Percentiles rank a stretch among this genome's conserved stretches.
Conservation (phyloP, 2,888 invertebrate species). For the Phania funesta region DNA sequence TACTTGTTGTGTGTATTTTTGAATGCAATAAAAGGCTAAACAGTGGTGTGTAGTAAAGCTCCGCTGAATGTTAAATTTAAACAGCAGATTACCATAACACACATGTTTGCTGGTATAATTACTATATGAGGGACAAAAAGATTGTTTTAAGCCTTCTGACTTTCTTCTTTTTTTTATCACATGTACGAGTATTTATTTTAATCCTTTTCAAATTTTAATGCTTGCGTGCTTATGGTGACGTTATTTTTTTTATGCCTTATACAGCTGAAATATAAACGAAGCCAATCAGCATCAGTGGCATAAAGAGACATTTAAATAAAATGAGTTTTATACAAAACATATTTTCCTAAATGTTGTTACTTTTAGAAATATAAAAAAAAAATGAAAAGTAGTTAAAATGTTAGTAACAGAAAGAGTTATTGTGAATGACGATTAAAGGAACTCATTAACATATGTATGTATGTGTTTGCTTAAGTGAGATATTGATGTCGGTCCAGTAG, state of each 20-base stretch:
- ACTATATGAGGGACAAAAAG: not conserved
- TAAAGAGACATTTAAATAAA: slow-evolving; percentile 14
- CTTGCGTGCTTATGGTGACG: slow-evolving; percentile 50
- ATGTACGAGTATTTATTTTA: not conserved
- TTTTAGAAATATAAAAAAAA: too few species aligned
- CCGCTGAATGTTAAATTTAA: slow-evolving; percentile 1
- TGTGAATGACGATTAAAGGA: too few species aligned
- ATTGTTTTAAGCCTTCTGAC: not conserved
- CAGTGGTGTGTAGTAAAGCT: slow-evolving; percentile 10
- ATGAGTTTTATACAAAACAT: too few species aligned
- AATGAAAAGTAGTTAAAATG: too few species aligned
- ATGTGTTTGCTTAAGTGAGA: too few species aligned
- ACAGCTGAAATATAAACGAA: slow-evolving; percentile 51
- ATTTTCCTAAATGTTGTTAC: too few species aligned
- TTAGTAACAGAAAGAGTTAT: too few species aligned
- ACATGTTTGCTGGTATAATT: not conserved
- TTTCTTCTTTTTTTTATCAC: not conserved
- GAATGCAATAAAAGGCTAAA: slow-evolving; percentile 55
- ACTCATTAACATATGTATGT: too few species aligned
- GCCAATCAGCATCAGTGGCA: slow-evolving; percentile 44
- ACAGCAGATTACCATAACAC: not conserved
- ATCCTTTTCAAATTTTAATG: slow-evolving; percentile 29
- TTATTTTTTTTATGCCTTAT: slow-evolving; percentile 22
- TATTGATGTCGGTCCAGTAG: too few species aligned
- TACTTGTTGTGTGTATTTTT: not conserved